These are phyloP conservation scores for Drosophila guanche DNA, from an alignment of 1,140 invertebrate species.

Conservation along the genomic window DNA sequence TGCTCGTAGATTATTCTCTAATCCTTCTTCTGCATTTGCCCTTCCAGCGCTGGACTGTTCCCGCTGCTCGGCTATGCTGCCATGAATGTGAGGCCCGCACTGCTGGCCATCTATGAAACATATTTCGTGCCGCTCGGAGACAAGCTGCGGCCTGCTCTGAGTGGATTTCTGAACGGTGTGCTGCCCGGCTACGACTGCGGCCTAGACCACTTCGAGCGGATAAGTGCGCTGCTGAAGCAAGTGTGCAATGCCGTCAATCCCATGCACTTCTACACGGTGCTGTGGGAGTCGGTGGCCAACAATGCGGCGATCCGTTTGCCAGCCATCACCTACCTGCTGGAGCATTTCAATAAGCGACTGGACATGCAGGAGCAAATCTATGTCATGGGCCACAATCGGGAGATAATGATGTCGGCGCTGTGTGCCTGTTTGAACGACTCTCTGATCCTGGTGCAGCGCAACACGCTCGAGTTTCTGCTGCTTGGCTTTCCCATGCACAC, in stretches of 20 bases:
- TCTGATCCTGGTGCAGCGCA: constrained; percentile 93
- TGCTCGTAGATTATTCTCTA: constrained; percentile 14
- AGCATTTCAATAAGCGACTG: constrained; percentile 92
- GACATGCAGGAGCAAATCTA: constrained; percentile 93
- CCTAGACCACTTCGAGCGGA: constrained; percentile 94
- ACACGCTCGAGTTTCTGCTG: constrained; percentile 93
- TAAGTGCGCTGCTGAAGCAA: constrained; percentile 90
- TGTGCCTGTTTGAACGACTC: constrained; percentile 89
- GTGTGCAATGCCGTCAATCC: constrained; percentile 91
- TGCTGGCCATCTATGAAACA: constrained; percentile 95
- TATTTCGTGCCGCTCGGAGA: constrained; percentile 95
- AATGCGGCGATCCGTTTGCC: constrained; percentile 93
- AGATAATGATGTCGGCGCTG: constrained; percentile 88
- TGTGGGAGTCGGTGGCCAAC: constrained; percentile 94
- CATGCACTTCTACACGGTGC: constrained; percentile 92
- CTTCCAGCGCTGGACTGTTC: constrained; percentile 89
- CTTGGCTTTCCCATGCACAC: constrained; percentile 94
- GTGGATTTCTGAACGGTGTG: constrained; percentile 93
- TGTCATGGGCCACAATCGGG: constrained; percentile 93
- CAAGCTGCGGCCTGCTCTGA: constrained; percentile 91
- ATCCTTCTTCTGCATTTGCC: neutral
- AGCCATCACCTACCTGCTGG: constrained; percentile 91
- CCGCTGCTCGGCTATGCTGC: constrained; percentile 95
- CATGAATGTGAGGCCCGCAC: constrained; percentile 93
- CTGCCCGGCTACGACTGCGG: constrained; percentile 95